Evolutionary conservation across 2,113 vertebrate genomes (phyloP).

Genomic region (Leptosomus discolor): DNA sequence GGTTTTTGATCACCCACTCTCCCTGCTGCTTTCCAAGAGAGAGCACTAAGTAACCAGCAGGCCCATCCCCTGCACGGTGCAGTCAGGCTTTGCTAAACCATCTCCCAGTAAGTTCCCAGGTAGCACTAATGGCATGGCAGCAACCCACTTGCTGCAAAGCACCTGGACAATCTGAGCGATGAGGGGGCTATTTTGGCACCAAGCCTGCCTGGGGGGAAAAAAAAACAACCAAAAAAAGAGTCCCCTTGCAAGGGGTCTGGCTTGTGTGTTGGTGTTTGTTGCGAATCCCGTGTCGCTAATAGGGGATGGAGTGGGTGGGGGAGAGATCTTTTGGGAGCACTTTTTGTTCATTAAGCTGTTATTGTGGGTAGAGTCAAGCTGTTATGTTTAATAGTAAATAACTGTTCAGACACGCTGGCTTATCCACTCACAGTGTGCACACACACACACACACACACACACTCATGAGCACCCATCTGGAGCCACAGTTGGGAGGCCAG

Average conservation of each 20-base stretch:
- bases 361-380: neutral
- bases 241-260: neutral
- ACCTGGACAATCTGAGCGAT: neutral
- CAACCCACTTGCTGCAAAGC: neutral
- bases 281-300: neutral
- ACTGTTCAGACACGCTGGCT: neutral
- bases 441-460: too few species aligned
- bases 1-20: neutral
- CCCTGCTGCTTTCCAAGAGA: neutral
- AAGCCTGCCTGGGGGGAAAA: neutral
- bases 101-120: neutral
- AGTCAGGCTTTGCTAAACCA: neutral
- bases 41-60: neutral
- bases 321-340: neutral
- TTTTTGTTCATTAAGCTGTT: neutral
- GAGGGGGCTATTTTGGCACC: neutral
- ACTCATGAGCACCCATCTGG: neutral
- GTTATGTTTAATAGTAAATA: neutral
- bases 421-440: neutral
- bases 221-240: neutral
- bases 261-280: neutral
- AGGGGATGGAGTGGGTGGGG: neutral
- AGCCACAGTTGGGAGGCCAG: neutral
- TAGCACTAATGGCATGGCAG: rapidly evolving
- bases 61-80: neutral